Conservation (phyloP, 2,797 vertebrate species). For the Hydrolagus colliei region DNA sequence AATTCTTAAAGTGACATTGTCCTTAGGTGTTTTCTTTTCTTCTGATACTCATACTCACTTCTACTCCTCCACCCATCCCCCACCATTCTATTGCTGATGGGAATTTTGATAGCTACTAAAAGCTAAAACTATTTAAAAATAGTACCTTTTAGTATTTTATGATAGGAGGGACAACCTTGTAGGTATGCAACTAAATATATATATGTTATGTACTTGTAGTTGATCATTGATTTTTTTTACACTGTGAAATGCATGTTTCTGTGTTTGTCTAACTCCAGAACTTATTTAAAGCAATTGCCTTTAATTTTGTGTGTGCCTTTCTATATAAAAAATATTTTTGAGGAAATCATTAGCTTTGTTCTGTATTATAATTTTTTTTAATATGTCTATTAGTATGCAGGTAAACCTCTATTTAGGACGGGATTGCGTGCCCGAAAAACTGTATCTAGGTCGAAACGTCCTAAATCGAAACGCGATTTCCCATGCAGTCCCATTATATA, state of each 20-base stretch:
- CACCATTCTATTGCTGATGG: neutral
- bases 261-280: constrained; percentile 4
- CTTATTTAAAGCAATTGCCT: constrained; percentile 12
- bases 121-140: too few relatives aligned
- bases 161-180: too few relatives aligned
- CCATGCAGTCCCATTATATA: too few relatives aligned
- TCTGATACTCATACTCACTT: too few relatives aligned
- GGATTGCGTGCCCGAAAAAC: too few relatives aligned
- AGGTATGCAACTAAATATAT: neutral
- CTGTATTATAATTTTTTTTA: constrained; percentile 19
- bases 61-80: too few relatives aligned
- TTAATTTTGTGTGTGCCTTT: neutral
- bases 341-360: constrained; percentile 4
- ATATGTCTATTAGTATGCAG: too few relatives aligned
- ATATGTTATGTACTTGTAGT: neutral
- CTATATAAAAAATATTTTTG: neutral
- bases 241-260: constrained; percentile 13
- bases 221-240: neutral
- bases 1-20: too few relatives aligned
- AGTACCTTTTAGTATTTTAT: too few relatives aligned
- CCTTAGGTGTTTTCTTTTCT: neutral
- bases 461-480: too few relatives aligned
- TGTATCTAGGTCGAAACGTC: too few relatives aligned
- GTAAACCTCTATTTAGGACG: too few relatives aligned
- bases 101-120: neutral